Evolutionary conservation across 2,113 vertebrate genomes (phyloP).

Genomic region (Forbesichthys papilliferus): DNA sequence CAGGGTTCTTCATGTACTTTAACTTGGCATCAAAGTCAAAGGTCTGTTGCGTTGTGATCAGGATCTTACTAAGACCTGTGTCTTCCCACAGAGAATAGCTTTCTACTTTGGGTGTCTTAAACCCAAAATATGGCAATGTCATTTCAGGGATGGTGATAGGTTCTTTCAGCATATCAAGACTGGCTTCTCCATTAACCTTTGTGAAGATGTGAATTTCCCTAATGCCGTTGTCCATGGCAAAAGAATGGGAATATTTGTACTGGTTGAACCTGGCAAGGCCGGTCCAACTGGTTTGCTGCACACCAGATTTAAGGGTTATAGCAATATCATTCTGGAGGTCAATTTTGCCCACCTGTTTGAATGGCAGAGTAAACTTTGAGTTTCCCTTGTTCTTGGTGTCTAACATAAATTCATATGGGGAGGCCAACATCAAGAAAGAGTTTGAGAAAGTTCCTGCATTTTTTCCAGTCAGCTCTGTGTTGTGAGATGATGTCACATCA

Average conservation of each 20-base stretch:
- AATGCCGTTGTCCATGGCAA: conserved; percentile 78
- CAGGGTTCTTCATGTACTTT: conserved; percentile 87
- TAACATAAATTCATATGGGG: conserved; percentile 75
- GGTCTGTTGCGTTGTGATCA: conserved; percentile 86
- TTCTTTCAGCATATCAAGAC: conserved; percentile 82
- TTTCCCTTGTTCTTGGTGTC: conserved; percentile 84
- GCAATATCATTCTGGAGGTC: conserved; percentile 86
- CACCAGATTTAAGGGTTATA: conserved; percentile 75
- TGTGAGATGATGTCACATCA: conserved; percentile 79
- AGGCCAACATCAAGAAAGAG: conserved; percentile 72
- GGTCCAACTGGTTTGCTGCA: conserved; percentile 82
- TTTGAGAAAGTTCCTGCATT: conserved; percentile 81
- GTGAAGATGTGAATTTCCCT: conserved; percentile 72
- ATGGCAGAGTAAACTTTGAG: conserved; percentile 82
- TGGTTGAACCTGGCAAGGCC: conserved; percentile 85
- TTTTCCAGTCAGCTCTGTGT: conserved; percentile 74
- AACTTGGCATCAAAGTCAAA: conserved; percentile 83
- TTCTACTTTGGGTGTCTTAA: conserved; percentile 72
- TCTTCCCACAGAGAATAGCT: conserved; percentile 85
- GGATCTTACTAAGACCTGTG: conserved; percentile 75
- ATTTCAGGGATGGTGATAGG: conserved; percentile 82
- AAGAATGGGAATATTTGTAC: conserved; percentile 85
- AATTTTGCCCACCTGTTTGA: conserved; percentile 82
- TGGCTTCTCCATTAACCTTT: conserved; percentile 84
- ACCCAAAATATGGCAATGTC: conserved; percentile 72